Percentiles rank a stretch among this genome's conserved stretches.
These are phyloP conservation scores for Heliornis fulica DNA, from an alignment of 2,113 vertebrate genomes.

Conservation along the genomic window DNA sequence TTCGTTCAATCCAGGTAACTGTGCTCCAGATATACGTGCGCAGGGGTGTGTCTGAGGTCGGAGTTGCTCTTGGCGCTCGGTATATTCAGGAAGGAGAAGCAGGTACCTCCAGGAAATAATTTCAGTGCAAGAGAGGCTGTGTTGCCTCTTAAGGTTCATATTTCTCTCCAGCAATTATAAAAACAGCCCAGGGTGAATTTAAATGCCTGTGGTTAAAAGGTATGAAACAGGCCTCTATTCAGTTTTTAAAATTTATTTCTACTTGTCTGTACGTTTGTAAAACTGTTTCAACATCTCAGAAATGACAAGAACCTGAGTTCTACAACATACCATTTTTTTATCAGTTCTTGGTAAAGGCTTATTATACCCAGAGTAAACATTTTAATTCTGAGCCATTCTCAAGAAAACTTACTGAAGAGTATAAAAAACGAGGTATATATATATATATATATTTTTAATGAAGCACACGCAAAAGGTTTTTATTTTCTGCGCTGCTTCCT, in stretches of 20 bases:
- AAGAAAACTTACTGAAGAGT: not conserved
- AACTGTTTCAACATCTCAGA: not conserved
- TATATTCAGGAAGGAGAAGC: not conserved
- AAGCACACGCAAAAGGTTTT: not conserved
- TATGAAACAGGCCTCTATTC: not conserved
- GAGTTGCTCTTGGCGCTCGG: not conserved
- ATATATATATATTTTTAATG: no score
- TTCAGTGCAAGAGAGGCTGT: not conserved
- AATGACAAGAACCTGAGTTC: not conserved
- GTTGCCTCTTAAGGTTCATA: not conserved
- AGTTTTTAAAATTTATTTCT: not conserved
- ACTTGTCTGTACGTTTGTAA: not conserved
- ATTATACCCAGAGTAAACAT: not conserved
- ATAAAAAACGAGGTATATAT: not conserved
- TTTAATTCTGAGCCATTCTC: not conserved
- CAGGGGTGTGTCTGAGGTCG: not conserved
- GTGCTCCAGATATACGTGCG: no score
- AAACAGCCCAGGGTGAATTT: not conserved
- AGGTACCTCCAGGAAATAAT: not conserved
- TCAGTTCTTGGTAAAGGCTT: not conserved
- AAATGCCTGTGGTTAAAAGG: slow-evolving; percentile 2
- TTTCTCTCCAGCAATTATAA: not conserved
- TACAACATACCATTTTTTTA: not conserved
- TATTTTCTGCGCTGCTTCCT: not conserved
- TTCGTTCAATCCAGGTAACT: not conserved